phyloP scores from a whole-genome alignment of 2,113 vertebrate genomes.

The Lophochroa leadbeateri region DNA sequence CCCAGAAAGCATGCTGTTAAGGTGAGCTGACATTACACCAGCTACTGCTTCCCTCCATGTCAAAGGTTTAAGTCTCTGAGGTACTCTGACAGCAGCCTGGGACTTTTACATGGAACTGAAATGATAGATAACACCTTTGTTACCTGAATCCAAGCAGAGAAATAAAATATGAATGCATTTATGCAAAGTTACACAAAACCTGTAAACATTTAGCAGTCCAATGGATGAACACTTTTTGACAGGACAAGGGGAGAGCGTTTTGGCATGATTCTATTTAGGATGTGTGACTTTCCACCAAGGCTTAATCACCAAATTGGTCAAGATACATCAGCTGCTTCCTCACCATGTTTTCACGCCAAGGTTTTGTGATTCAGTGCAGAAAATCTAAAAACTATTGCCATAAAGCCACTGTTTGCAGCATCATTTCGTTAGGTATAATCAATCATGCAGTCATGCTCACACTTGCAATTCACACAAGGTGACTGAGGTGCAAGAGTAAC shows the following conservation, averaged over 20 bases:
- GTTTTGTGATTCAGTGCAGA: conserved; percentile 12
- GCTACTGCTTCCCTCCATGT: neutral
- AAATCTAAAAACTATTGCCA: conserved; percentile 13
- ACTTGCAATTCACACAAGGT: neutral
- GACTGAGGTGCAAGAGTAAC: neutral
- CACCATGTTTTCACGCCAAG: neutral
- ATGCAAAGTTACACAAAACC: neutral
- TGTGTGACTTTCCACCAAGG: neutral
- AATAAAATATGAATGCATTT: neutral
- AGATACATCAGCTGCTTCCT: neutral
- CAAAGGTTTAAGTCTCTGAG: neutral
- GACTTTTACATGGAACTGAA: neutral
- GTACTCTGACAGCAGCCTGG: neutral
- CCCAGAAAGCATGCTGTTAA: neutral
- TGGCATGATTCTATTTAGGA: neutral
- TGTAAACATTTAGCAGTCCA: neutral
- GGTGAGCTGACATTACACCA: neutral
- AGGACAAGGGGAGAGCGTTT: neutral
- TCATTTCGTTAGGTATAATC: neutral
- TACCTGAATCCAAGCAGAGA: neutral
- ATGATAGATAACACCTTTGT: neutral
- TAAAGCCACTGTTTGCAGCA: neutral
- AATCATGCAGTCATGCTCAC: neutral
- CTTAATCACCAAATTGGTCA: neutral
- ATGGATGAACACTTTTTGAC: neutral